phyloP scores from a whole-genome alignment of 2,888 invertebrate species.

The Sarcophaga subvicina region DNA sequence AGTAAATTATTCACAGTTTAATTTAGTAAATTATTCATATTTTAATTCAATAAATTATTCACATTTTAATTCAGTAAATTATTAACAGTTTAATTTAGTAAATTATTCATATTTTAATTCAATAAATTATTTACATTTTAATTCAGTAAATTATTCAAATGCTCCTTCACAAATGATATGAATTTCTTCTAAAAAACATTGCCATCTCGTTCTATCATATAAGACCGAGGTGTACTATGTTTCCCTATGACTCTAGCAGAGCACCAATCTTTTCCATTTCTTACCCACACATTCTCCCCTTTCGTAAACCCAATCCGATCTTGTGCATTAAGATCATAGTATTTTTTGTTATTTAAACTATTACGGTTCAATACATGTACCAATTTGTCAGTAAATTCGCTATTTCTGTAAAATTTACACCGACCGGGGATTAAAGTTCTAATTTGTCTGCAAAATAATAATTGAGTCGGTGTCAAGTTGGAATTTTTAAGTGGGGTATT shows the following conservation, averaged over 20 bases:
- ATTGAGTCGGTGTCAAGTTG: slow-evolving; percentile 47
- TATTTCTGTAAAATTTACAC: slow-evolving; percentile 48
- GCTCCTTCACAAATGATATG: not conserved
- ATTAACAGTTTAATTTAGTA: too few relatives aligned
- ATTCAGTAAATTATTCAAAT: too few relatives aligned
- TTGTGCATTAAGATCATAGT: slow-evolving; percentile 50
- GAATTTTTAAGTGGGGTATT: slow-evolving; percentile 61
- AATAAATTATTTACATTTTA: too few relatives aligned
- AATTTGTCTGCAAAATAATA: slow-evolving; percentile 63
- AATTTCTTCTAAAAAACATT: slow-evolving; percentile 18
- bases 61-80: too few relatives aligned
- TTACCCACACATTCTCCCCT: slow-evolving; percentile 44
- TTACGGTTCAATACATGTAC: slow-evolving; percentile 41
- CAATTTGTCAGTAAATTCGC: slow-evolving; percentile 21
- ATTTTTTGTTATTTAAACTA: slow-evolving; percentile 45
- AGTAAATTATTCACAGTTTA: too few relatives aligned
- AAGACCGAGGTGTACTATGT: slow-evolving; percentile 13
- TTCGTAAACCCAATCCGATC: slow-evolving; percentile 27
- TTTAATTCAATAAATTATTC: too few relatives aligned
- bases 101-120: too few relatives aligned
- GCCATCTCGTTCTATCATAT: slow-evolving; percentile 36
- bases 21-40: too few relatives aligned
- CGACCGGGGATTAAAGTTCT: slow-evolving; percentile 62
- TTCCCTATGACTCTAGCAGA: slow-evolving; percentile 18
- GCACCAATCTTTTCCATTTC: slow-evolving; percentile 20